Base-by-base conservation (phyloP, 2,113 vertebrate species). In the Aldabrachelys gigantea region DNA sequence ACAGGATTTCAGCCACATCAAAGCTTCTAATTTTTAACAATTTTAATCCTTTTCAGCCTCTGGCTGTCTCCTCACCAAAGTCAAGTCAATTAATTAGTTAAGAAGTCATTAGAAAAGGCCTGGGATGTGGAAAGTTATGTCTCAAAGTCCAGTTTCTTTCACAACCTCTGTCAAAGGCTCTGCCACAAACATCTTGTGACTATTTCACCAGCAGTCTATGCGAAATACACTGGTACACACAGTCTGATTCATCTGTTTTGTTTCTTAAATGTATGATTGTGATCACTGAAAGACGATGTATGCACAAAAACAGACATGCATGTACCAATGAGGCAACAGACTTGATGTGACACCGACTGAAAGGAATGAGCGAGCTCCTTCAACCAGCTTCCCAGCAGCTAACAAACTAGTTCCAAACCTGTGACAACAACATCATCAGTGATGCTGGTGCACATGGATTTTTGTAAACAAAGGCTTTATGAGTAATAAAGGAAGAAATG, bases 81-180 rank as follows among this genome's bases (percentile, higher is more conserved):
- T 98, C 95, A 97, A 98, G 95, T 96, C 95, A 97, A 97, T 97
- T 97, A 97, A 97, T 97, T 97, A 97, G 96, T 93, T 97, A 96
- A 98, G 96, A 98, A 98, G 95, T 97, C 92, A 97, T 97, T 97
- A 98, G 92, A 96, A 97, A 97, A 95, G 80, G 72, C 89, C 85
- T 97, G 90, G 79, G 72, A 95, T 97, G 75, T 80, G 86, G 3
- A 98, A 95, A 96, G 94, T 91, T 84, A 24, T 82, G 84, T 81
- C 91, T 97, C 91, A 29, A 97, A 97, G 89, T 95, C 79, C 94
- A 93, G 29, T 13, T 29, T 92, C 65, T 96, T 89, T 94, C 91
- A 88, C 0, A 3, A 95, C 81, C 57, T 95, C 82, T 69, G 50
- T 92, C 76, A 93, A 94, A 87, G 87, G 57, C 17, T 10, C 12